These are phyloP conservation scores for Aurelia aurita complex sp. Pacific DNA, from an alignment of 30 jellyfish, hydroid and myxozoan genomes.

Conservation along the genomic window DNA sequence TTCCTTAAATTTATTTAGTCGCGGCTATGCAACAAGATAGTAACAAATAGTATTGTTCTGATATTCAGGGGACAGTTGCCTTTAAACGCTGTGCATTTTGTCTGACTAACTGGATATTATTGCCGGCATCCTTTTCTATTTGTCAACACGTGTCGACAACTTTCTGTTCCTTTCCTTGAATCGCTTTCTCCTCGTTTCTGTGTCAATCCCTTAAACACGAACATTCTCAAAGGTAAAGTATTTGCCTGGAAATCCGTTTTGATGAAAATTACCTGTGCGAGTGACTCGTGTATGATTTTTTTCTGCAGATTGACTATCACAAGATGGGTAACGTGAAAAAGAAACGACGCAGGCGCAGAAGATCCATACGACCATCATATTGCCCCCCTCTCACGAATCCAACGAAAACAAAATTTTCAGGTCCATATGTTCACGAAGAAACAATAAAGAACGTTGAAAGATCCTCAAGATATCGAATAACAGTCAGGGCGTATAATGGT, in stretches of 20 bases:
- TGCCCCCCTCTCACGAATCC: slow-evolving; percentile 20
- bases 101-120: too few relatives aligned
- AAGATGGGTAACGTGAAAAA: slow-evolving; percentile 28
- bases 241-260: background rate
- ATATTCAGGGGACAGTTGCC: too few relatives aligned
- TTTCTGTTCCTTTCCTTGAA: too few relatives aligned
- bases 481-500: slow-evolving; percentile 84
- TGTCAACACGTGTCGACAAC: too few relatives aligned
- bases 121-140: too few relatives aligned
- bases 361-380: too few relatives aligned
- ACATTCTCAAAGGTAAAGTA: background rate
- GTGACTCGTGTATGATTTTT: background rate
- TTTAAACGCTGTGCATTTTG: too few relatives aligned
- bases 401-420: slow-evolving; percentile 23
- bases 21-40: too few relatives aligned
- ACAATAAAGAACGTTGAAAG: slow-evolving; percentile 61
- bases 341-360: slow-evolving; percentile 45
- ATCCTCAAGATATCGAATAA: slow-evolving; percentile 54
- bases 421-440: slow-evolving; percentile 71
- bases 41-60: too few relatives aligned
- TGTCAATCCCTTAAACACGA: too few relatives aligned
- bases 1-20: too few relatives aligned
- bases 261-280: background rate
- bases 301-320: slow-evolving; percentile 40
- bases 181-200: too few relatives aligned